Conservation (phyloP, 2,113 vertebrate genomes). For the Panurus biarmicus region DNA sequence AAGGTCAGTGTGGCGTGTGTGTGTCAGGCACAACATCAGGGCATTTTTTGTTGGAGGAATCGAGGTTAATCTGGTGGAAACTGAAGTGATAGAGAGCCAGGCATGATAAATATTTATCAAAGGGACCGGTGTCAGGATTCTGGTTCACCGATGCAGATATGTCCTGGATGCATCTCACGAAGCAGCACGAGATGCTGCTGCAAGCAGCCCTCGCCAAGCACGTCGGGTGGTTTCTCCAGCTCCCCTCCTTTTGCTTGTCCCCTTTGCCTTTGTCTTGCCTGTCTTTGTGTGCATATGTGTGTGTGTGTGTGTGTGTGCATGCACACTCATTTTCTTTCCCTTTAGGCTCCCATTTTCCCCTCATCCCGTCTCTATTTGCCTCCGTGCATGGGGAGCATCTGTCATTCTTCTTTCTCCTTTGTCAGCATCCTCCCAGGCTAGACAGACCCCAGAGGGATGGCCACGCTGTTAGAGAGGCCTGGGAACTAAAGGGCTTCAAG, state of each 20-base stretch:
- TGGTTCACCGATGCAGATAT: neutral
- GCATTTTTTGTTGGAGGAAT: slow-evolving; percentile 21
- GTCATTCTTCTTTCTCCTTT: slow-evolving; percentile 34
- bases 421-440: neutral
- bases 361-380: neutral
- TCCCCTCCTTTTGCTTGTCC: neutral
- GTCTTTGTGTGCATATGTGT: neutral
- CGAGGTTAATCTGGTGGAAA: slow-evolving; percentile 60
- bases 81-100: slow-evolving; percentile 50
- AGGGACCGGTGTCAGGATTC: neutral
- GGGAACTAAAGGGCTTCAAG: neutral
- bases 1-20: neutral
- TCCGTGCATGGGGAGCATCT: neutral
- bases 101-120: slow-evolving; percentile 50
- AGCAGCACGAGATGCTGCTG: neutral
- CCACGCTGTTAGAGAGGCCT: neutral
- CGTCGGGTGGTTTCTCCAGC: neutral
- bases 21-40: neutral
- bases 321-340: slow-evolving; percentile 2
- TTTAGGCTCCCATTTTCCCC: slow-evolving; percentile 16
- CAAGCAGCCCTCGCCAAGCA: neutral
- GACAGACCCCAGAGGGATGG: neutral
- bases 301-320: neutral
- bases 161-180: neutral
- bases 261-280: slow-evolving; percentile 29